phyloP scores from a whole-genome alignment of 2,888 invertebrate species.

The Melipona bicolor region DNA sequence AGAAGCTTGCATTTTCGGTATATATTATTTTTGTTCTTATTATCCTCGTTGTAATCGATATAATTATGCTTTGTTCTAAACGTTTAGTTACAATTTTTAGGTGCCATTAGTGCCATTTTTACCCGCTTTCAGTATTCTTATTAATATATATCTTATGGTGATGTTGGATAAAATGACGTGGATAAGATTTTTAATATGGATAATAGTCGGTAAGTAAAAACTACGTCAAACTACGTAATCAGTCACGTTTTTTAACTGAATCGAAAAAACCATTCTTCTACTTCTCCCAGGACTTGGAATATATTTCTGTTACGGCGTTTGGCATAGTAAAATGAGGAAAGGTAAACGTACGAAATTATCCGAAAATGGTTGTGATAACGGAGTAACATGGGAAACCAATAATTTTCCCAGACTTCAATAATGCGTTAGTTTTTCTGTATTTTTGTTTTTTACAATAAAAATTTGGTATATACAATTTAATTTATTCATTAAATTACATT shows the following conservation, averaged over 20 bases:
- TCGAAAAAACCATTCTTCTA: not conserved
- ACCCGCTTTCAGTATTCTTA: slow-evolving; percentile 92
- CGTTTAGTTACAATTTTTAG: slow-evolving; percentile 82
- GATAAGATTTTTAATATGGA: slow-evolving; percentile 93
- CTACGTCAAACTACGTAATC: not conserved
- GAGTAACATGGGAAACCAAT: slow-evolving; percentile 55
- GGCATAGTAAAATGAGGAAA: slow-evolving; percentile 81
- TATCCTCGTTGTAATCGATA: not conserved
- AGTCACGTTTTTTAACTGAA: not conserved
- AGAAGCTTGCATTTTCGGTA: slow-evolving; percentile 81
- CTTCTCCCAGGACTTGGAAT: slow-evolving; percentile 76
- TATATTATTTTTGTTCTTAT: slow-evolving; percentile 17
- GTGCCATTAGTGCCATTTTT: slow-evolving; percentile 93
- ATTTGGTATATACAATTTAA: not conserved
- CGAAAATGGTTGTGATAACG: not conserved
- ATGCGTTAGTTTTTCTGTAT: not conserved
- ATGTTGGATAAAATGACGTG: slow-evolving; percentile 92
- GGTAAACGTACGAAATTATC: not conserved
- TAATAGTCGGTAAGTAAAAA: slow-evolving; percentile 88
- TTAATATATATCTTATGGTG: slow-evolving; percentile 94
- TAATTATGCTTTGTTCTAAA: not conserved
- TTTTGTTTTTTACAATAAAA: slow-evolving; percentile 1
- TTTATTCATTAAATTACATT: not conserved
- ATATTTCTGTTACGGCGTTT: slow-evolving; percentile 90
- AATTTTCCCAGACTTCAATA: slow-evolving; percentile 44